Evolutionary conservation across 1,140 invertebrate species (phyloP).

Genomic region (Whitmania pigra): DNA sequence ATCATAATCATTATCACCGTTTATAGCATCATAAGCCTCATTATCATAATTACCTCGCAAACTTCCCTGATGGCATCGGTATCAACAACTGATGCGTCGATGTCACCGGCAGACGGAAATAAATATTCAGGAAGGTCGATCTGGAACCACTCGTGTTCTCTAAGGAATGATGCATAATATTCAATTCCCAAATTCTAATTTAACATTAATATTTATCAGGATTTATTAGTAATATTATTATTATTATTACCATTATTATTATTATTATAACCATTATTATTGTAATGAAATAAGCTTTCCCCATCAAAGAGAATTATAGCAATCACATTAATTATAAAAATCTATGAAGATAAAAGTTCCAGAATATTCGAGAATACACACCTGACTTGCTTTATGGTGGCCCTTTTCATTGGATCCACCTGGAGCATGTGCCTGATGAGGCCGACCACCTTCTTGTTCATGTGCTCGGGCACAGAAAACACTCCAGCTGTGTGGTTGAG

Average conservation of each 20-base stretch:
- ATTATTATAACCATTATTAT: no score
- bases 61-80: conserved; percentile 88
- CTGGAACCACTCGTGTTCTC: conserved; percentile 96
- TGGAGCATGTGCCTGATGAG: conserved; percentile 91
- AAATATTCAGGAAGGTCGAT: conserved; percentile 88
- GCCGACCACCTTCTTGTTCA: conserved; percentile 86
- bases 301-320: no score
- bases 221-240: no score
- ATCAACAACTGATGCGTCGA: conserved; percentile 93
- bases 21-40: no score
- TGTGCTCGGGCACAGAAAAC: conserved; percentile 93
- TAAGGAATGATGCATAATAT: conserved; percentile 15
- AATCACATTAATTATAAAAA: no score
- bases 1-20: no score
- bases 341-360: no score
- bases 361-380: conserved; percentile 33
- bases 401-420: conserved; percentile 94
- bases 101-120: conserved; percentile 86
- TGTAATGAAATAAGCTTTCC: no score
- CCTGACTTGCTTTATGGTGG: conserved; percentile 93
- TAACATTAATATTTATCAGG: no score
- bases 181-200: no score
- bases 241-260: no score
- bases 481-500: conserved; percentile 61
- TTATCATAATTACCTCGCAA: conserved; percentile 48